Percentiles rank a stretch among this genome's conserved stretches.
These are phyloP conservation scores for Tyria jacobaeae DNA, from an alignment of 2,888 invertebrate species.

Conservation along the genomic window DNA sequence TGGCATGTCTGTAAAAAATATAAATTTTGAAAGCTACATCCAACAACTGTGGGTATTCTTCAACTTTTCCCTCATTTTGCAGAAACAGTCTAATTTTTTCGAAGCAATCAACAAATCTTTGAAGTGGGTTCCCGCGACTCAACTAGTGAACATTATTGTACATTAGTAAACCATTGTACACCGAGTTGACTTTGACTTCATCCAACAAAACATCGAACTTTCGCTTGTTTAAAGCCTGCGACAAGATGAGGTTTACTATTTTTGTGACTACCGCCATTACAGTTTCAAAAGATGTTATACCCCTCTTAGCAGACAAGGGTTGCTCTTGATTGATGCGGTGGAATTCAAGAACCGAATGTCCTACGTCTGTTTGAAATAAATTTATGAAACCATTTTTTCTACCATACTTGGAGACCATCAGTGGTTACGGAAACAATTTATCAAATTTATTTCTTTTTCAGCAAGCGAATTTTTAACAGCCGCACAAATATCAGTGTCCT, in stretches of 20 bases:
- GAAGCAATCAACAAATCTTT: no score
- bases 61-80: no score
- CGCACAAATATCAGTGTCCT: slow-evolving; percentile 32
- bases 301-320: slow-evolving; percentile 36
- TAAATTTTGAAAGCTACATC: no score
- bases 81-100: slow-evolving; percentile 29
- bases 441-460: slow-evolving; percentile 36
- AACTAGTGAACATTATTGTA: slow-evolving; percentile 43
- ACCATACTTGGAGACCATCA: slow-evolving; percentile 38
- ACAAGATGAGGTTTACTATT: slow-evolving; percentile 45
- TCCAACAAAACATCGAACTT: slow-evolving; percentile 50
- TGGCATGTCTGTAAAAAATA: no score
- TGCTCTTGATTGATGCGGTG: slow-evolving; percentile 51
- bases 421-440: slow-evolving; percentile 30
- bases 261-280: slow-evolving; percentile 32
- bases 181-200: slow-evolving; percentile 52
- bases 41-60: no score
- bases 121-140: neutral
- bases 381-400: slow-evolving; percentile 14
- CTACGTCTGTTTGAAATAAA: slow-evolving; percentile 33
- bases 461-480: slow-evolving; percentile 32
- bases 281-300: slow-evolving; percentile 45
- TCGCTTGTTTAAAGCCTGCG: slow-evolving; percentile 53
- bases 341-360: slow-evolving; percentile 47
- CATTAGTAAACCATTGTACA: slow-evolving; percentile 49